phyloP scores from a whole-genome alignment of 2,888 invertebrate genomes.

The Cheilosia grossa region DNA sequence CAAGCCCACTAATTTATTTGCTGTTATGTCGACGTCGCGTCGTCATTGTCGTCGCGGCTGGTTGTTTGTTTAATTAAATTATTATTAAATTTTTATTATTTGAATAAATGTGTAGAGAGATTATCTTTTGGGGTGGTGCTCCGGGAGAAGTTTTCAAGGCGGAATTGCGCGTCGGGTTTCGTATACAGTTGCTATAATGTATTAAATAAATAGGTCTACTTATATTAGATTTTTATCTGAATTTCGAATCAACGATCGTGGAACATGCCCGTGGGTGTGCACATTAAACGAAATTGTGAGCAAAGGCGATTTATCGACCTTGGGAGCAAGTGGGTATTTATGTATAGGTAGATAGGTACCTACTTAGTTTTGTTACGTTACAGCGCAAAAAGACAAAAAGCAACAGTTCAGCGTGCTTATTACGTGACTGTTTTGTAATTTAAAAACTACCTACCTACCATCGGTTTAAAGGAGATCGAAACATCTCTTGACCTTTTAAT shows the following conservation, averaged over 20 bases:
- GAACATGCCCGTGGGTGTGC: background rate
- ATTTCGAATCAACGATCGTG: too few species aligned
- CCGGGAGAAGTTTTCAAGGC: constrained; percentile 40
- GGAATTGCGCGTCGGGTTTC: constrained; percentile 23
- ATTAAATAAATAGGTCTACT: background rate
- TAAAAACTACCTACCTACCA: too few species aligned
- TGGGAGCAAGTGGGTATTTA: too few species aligned
- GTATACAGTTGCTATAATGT: constrained; percentile 34
- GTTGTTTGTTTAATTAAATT: constrained; percentile 60
- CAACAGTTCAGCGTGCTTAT: too few species aligned
- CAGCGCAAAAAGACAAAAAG: too few species aligned
- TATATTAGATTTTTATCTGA: too few species aligned
- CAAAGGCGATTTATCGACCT: too few species aligned
- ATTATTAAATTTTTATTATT: constrained; percentile 19
- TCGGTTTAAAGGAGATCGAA: too few species aligned
- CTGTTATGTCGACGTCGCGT: constrained; percentile 38
- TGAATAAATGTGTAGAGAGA: constrained; percentile 22
- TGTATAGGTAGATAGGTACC: too few species aligned
- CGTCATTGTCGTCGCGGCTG: constrained; percentile 11
- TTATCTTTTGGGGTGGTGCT: constrained; percentile 39
- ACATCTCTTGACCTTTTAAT: too few species aligned
- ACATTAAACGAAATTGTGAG: background rate
- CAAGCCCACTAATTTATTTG: constrained; percentile 66
- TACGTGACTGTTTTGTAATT: too few species aligned
- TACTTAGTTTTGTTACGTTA: too few species aligned